A percentile compares a stretch with the other conserved stretches of the same genome.
phyloP scores from a whole-genome alignment of 2,797 vertebrate genomes.

The Lateolabrax maculatus region DNA sequence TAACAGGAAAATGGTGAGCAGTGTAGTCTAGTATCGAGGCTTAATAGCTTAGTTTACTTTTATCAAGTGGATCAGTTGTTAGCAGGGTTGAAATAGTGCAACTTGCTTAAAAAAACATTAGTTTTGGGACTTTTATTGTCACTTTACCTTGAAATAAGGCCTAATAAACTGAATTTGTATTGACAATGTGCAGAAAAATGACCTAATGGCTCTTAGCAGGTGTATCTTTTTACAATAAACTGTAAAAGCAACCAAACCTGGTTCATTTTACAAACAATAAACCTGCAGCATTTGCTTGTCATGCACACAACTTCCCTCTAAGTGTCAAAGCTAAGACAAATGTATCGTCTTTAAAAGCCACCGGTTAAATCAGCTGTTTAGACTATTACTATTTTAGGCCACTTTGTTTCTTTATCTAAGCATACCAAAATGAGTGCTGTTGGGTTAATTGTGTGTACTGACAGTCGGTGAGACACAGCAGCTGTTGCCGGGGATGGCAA shows the following conservation, averaged over 20 bases:
- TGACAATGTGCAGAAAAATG: no score
- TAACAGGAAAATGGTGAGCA: conserved; percentile 49
- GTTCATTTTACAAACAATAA: neutral
- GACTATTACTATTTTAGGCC: conserved; percentile 50
- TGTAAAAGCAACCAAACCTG: neutral
- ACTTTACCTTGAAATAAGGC: neutral
- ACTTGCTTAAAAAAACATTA: neutral
- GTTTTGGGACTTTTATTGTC: neutral
- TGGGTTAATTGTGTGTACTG: conserved; percentile 39
- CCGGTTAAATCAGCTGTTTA: conserved; percentile 15
- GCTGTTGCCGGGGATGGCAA: conserved; percentile 64
- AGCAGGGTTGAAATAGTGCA: neutral
- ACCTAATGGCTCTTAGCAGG: neutral
- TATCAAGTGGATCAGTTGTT: neutral
- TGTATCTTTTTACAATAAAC: neutral
- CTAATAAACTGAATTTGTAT: neutral
- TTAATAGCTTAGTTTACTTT: neutral
- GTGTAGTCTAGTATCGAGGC: neutral
- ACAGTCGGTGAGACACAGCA: conserved; percentile 59
- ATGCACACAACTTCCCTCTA: neutral
- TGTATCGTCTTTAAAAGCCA: neutral
- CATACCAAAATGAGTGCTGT: neutral
- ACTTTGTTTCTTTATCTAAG: neutral
- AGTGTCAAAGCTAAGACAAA: conserved; percentile 1
- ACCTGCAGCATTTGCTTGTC: neutral